Percentiles rank a stretch among this genome's conserved stretches.
These are phyloP conservation scores for Passer montanus DNA, from an alignment of 2,113 vertebrate species.

Conservation along the genomic window DNA sequence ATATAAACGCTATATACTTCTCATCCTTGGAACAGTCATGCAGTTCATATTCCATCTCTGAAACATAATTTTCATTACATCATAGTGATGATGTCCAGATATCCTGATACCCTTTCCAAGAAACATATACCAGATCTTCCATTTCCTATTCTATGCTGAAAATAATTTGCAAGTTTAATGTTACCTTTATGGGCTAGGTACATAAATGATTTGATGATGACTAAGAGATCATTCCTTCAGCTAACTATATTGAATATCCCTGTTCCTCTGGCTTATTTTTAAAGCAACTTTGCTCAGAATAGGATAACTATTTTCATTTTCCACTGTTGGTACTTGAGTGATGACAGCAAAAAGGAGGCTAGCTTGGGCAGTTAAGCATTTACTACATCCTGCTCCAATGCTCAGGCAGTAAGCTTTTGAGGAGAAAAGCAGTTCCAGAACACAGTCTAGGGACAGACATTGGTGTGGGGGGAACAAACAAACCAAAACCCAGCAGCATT, in stretches of 20 bases:
- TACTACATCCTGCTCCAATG: neutral
- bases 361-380: neutral
- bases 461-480: neutral
- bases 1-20: neutral
- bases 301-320: neutral
- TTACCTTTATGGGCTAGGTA: neutral
- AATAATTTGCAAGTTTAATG: neutral
- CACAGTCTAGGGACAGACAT: neutral
- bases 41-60: neutral
- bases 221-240: neutral
- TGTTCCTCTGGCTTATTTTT: neutral
- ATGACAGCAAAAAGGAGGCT: neutral
- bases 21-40: neutral
- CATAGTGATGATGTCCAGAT: neutral
- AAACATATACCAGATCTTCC: neutral
- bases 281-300: neutral
- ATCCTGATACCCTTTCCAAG: neutral
- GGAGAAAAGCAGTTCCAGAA: neutral
- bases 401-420: neutral
- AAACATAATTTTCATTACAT: neutral
- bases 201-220: neutral
- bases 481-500: neutral
- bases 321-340: neutral
- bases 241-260: neutral
- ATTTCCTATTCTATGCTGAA: neutral